Conservation (phyloP, 2,113 vertebrate species). For the Hippocampus comes region DNA sequence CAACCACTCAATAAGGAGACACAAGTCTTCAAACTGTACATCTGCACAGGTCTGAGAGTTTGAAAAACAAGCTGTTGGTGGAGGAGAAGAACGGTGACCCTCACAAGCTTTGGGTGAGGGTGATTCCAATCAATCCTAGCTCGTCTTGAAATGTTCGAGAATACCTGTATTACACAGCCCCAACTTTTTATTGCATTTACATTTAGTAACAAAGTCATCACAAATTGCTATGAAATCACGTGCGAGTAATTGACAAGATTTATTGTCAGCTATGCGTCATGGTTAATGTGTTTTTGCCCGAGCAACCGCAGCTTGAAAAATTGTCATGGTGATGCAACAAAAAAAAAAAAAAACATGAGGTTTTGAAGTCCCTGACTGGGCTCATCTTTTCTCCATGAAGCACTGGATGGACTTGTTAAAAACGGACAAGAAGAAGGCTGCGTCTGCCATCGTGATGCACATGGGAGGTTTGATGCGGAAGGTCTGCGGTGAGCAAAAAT, state of each 20-base stretch:
- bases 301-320: too few species aligned
- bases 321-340: background rate
- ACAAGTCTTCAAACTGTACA: too few species aligned
- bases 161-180: background rate
- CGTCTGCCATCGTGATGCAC: constrained; percentile 87
- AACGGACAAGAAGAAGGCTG: constrained; percentile 81
- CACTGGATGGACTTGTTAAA: constrained; percentile 75
- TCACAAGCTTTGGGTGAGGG: too few species aligned
- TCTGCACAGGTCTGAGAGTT: too few species aligned
- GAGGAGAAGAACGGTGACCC: too few species aligned
- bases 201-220: background rate
- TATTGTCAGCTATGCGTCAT: background rate
- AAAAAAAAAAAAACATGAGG: background rate
- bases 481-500: constrained; percentile 66
- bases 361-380: background rate
- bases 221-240: background rate
- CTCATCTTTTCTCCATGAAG: constrained; percentile 68
- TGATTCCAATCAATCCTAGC: too few species aligned
- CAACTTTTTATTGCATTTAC: background rate
- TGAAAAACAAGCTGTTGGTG: too few species aligned
- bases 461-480: constrained; percentile 89
- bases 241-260: background rate
- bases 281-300: background rate
- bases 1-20: too few species aligned
- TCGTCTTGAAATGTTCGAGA: background rate